These are phyloP conservation scores for Drosophila kanekoi DNA, from an alignment of 2,888 invertebrate genomes.

Conservation along the genomic window DNA sequence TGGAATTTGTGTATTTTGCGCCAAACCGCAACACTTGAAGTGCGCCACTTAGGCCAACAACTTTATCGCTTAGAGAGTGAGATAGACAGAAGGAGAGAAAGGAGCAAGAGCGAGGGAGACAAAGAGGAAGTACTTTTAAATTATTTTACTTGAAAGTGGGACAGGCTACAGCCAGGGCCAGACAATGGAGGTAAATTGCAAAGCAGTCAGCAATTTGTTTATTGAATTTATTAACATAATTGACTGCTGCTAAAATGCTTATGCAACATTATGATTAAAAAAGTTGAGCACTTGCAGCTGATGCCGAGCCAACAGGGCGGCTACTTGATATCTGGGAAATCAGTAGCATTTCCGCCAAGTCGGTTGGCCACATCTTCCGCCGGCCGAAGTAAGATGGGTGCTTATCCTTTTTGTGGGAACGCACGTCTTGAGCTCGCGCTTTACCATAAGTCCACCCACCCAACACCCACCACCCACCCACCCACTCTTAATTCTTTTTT, in stretches of 20 bases:
- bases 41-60: slow-evolving; percentile 65
- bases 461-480: neutral
- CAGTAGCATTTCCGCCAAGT: slow-evolving; percentile 39
- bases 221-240: slow-evolving; percentile 77
- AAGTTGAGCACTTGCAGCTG: slow-evolving; percentile 57
- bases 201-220: slow-evolving; percentile 49
- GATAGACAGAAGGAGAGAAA: neutral
- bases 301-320: slow-evolving; percentile 38
- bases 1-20: slow-evolving; percentile 71
- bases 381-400: slow-evolving; percentile 6
- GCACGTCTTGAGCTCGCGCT: slow-evolving; percentile 5
- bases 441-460: neutral
- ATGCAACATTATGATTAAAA: slow-evolving; percentile 48
- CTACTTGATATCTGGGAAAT: slow-evolving; percentile 55
- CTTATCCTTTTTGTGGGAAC: slow-evolving; percentile 58
- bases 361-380: slow-evolving; percentile 14
- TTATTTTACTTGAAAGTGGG: slow-evolving; percentile 27
- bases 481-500: slow-evolving; percentile 9
- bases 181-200: slow-evolving; percentile 27
- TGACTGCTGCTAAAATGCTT: slow-evolving; percentile 53
- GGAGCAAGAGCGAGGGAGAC: neutral
- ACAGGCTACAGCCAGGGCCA: slow-evolving; percentile 46
- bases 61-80: slow-evolving; percentile 54
- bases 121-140: slow-evolving; percentile 36
- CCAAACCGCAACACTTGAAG: slow-evolving; percentile 63